Percentiles rank a stretch among this genome's conserved stretches.
phyloP scores from a whole-genome alignment of 1,140 invertebrate species.

The Subanguina moxae region DNA sequence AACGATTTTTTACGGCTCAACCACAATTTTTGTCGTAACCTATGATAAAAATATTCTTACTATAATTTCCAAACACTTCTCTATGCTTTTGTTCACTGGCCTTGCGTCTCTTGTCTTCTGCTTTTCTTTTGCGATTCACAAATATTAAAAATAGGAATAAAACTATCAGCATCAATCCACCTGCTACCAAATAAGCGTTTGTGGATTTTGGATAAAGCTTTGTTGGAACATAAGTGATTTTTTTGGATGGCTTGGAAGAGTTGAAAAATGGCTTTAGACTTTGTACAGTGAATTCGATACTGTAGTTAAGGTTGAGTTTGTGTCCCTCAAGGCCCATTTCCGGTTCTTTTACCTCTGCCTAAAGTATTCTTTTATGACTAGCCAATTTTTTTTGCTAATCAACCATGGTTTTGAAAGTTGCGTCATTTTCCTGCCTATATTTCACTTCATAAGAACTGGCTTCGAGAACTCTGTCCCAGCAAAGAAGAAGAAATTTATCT shows the following conservation, averaged over 20 bases:
- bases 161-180: too few species aligned
- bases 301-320: background rate
- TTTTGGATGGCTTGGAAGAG: background rate
- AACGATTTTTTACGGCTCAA: too few species aligned
- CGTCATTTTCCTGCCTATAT: slow-evolving; percentile 3
- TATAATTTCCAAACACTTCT: too few species aligned
- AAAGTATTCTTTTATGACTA: background rate
- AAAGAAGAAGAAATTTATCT: slow-evolving; percentile 18
- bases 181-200: too few species aligned
- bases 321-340: background rate
- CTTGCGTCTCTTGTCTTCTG: too few species aligned
- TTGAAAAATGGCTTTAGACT: background rate
- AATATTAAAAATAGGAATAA: too few species aligned
- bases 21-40: too few species aligned
- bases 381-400: background rate
- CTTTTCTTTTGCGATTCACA: too few species aligned
- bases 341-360: background rate
- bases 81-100: too few species aligned
- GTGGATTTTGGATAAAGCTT: too few species aligned
- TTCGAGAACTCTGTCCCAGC: slow-evolving; percentile 39
- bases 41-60: too few species aligned
- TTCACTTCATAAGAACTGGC: slow-evolving; percentile 38
- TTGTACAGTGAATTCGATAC: background rate
- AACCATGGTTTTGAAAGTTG: background rate
- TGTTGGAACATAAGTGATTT: too few species aligned